phyloP scores from a whole-genome alignment of 1,140 invertebrate species.

The Pristionchus pacificus region DNA sequence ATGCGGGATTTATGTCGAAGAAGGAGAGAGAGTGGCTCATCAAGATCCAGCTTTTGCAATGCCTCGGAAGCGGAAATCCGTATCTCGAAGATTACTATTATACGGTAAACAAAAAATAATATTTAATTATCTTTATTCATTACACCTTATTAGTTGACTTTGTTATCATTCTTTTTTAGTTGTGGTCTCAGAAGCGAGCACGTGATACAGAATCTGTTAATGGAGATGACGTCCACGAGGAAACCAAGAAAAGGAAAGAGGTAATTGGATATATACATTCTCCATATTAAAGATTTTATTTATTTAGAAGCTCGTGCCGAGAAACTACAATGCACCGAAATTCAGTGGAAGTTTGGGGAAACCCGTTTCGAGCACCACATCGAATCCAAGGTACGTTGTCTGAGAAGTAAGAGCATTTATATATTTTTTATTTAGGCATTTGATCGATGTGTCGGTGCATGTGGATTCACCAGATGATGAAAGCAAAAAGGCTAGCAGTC shows the following conservation, averaged over 20 bases:
- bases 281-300: too few relatives aligned
- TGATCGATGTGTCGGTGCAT: neutral
- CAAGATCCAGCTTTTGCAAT: slow-evolving; percentile 55
- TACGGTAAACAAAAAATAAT: slow-evolving; percentile 42
- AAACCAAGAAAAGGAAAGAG: too few relatives aligned
- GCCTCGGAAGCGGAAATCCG: slow-evolving; percentile 48
- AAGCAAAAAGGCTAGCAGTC: neutral
- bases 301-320: slow-evolving; percentile 39
- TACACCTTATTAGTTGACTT: neutral
- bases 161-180: slow-evolving; percentile 9
- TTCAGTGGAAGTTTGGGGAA: slow-evolving; percentile 45
- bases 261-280: too few relatives aligned
- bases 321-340: slow-evolving; percentile 35
- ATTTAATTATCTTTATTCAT: slow-evolving; percentile 12
- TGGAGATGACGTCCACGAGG: too few relatives aligned
- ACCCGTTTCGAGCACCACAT: slow-evolving; percentile 40
- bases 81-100: slow-evolving; percentile 56
- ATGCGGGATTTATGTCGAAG: slow-evolving; percentile 54
- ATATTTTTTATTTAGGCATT: neutral
- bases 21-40: slow-evolving; percentile 57
- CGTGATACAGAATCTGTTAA: too few relatives aligned
- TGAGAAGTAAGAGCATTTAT: neutral
- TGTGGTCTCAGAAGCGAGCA: slow-evolving; percentile 22
- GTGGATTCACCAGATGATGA: neutral
- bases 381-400: slow-evolving; percentile 38